Percentiles rank a stretch among this genome's conserved stretches.
Conservation (phyloP, 2,797 vertebrate species). For the Macrochelys suwanniensis region DNA sequence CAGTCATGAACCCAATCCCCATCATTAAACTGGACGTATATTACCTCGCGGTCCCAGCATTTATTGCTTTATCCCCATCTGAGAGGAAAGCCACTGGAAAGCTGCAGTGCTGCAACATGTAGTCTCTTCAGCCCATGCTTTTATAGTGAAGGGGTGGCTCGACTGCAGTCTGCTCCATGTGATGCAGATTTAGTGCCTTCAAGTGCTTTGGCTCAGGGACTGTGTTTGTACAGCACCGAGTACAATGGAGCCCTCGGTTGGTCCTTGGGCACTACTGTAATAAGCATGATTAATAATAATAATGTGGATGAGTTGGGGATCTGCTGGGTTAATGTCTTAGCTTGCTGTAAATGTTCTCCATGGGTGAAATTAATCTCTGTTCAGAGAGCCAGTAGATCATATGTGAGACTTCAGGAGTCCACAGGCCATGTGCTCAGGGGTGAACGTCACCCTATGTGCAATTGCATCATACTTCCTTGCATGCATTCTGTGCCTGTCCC, state of each 20-base stretch:
- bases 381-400: accelerated
- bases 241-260: background rate
- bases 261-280: background rate
- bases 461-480: background rate
- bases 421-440: background rate
- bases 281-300: background rate
- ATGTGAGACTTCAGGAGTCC: background rate
- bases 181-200: background rate
- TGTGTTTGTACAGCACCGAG: background rate
- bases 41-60: background rate
- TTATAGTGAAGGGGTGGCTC: background rate
- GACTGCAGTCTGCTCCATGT: background rate
- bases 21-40: background rate
- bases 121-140: background rate
- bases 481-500: accelerated
- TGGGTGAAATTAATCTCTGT: background rate
- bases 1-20: background rate
- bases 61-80: background rate
- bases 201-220: background rate
- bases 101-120: background rate
- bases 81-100: background rate
- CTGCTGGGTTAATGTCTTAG: background rate
- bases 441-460: background rate
- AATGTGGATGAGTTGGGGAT: background rate
- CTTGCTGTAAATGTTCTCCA: background rate